Evolutionary conservation across 2,113 vertebrate genomes (phyloP).

Genomic region (Pedetes capensis): DNA sequence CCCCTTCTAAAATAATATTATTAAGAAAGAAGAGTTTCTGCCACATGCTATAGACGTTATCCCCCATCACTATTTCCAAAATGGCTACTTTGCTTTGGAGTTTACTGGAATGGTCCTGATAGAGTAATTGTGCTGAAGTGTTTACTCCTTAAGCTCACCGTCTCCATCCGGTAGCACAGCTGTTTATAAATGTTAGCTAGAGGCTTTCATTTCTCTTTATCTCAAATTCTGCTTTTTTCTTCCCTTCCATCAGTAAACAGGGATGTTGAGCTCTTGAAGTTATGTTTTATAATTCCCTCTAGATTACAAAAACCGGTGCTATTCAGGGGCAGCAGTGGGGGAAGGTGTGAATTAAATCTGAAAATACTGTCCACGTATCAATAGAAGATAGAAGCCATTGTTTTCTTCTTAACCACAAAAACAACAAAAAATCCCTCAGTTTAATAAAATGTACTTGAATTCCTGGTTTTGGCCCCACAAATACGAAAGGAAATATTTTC

Average conservation of each 20-base stretch:
- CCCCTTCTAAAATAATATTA: not conserved
- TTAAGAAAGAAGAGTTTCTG: not conserved
- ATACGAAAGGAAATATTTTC: conserved; percentile 38
- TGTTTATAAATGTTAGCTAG: not conserved
- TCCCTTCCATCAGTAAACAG: not conserved
- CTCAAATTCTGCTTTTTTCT: not conserved
- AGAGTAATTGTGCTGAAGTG: not conserved
- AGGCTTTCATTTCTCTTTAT: not conserved
- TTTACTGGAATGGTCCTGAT: not conserved
- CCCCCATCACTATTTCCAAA: not conserved
- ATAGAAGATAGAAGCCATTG: not conserved
- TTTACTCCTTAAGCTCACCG: not conserved
- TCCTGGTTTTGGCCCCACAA: not conserved
- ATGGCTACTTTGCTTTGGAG: not conserved
- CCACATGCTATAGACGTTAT: not conserved
- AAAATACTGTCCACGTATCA: not conserved
- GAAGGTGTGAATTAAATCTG: not conserved
- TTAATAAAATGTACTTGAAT: conserved; percentile 33
- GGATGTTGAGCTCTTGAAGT: not conserved
- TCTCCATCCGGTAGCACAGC: not conserved
- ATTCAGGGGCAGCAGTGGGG: not conserved
- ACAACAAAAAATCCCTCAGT: no score
- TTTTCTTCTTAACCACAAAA: conserved; percentile 23
- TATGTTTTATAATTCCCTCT: not conserved
- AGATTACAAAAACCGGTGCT: not conserved